phyloP scores from a whole-genome alignment of 2,113 vertebrate genomes.

The Lynx canadensis region DNA sequence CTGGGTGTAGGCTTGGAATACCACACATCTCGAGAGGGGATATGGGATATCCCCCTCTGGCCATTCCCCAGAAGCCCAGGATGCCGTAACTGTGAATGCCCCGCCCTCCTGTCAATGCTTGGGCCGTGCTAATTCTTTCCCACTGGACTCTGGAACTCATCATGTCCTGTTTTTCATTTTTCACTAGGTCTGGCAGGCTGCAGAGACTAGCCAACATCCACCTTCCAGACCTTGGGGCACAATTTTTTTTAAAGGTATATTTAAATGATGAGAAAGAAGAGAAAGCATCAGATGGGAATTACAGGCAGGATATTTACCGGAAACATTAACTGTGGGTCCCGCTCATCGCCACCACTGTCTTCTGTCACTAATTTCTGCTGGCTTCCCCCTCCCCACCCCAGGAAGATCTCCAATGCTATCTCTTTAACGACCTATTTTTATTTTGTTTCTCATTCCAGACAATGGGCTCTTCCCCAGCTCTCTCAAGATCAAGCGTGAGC shows the following conservation, averaged over 20 bases:
- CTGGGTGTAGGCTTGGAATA: neutral
- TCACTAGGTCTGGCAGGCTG: neutral
- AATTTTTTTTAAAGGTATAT: neutral
- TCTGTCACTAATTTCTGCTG: neutral
- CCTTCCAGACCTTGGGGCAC: neutral
- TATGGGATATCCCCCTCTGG: neutral
- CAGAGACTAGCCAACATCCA: neutral
- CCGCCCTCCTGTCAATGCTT: neutral
- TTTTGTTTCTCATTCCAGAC: neutral
- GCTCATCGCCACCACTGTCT: fast-evolving
- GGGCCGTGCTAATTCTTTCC: neutral
- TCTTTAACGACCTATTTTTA: neutral
- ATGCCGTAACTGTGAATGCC: fast-evolving
- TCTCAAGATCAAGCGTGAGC: neutral
- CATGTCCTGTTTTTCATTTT: neutral
- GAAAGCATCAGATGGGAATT: neutral
- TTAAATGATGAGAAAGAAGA: neutral
- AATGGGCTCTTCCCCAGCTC: neutral
- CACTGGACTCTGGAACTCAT: neutral
- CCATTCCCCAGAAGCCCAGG: neutral
- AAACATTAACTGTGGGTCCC: neutral
- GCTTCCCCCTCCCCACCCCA: neutral
- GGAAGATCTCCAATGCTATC: neutral
- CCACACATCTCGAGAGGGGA: fast-evolving
- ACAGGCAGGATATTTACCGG: neutral